Base-by-base conservation (phyloP, 2,888 invertebrate genomes). In the Rapana venosa region DNA sequence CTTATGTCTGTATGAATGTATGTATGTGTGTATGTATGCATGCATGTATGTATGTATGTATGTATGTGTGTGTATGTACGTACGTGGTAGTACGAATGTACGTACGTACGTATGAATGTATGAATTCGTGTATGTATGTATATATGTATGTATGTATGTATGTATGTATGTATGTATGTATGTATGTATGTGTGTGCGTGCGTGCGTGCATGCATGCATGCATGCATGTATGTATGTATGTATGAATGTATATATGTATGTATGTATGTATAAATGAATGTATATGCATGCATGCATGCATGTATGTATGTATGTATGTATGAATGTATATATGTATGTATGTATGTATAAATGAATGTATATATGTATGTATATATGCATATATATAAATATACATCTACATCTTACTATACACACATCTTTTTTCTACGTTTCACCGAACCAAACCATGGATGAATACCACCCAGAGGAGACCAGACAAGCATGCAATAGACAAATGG, bases 151-250 rank as follows among this genome's bases (percentile, higher is more conserved):
- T 56, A 30, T 74, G 36, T 79, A 56, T 32, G 79, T 88, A 58
- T 66, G 79, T 87, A 30, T 61, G n/a, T 87, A 26, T 66, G 58
- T 87, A 66, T 66, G 79, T 79, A 32, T 22, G 4, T 30, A 32
- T 22, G 66, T 35, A 74, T 17, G 74, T 70, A 22, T 1, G 79
- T 85, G 89, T 88, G 83, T 61, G 84, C 47, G 35, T 22, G 88
- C 56, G 58, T 61, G 70, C 13, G 35, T 87, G 32, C 20, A 32
- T 66, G 36, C 35, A 0, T 58, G 66, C 30, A 15, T 22, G 11
- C 35, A 17, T 4, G 35, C 15, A 32, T 77, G 77, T 77, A n/a
- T 77, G 30, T 77, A n/a, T 77, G 77, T 22, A 22, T 36, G 36
- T 26, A 22, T 84, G 56, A 6, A 20, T 36, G 47, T 26, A 22